Evolutionary conservation across 37 sponge, comb jelly and placozoan genomes (phyloP), one percentile per base, ranked within the genome.

Genomic region (Beroe forskalii): DNA sequence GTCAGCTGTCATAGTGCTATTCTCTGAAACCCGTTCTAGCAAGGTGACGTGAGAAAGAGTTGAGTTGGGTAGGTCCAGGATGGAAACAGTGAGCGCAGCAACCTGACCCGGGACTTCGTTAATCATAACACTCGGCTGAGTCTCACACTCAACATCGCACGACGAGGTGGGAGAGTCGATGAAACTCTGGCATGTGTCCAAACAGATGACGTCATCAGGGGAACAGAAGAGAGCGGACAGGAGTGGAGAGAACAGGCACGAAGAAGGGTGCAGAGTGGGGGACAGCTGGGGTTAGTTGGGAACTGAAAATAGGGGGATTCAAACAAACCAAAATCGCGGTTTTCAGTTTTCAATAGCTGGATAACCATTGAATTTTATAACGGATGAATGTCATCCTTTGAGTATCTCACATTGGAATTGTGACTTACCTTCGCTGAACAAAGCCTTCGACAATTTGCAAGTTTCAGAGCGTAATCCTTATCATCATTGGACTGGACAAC

Each of bases 361-460:
- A n/a, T n/a, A n/a, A n/a, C n/a, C n/a, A n/a, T n/a, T n/a, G n/a
- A n/a, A n/a, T n/a, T n/a, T n/a, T n/a, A n/a, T n/a, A n/a, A n/a
- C n/a, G n/a, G n/a, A n/a, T n/a, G n/a, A n/a, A n/a, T n/a, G n/a
- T n/a, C n/a, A n/a, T n/a, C n/a, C n/a, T n/a, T n/a, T n/a, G n/a
- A n/a, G n/a, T n/a, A n/a, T n/a, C n/a, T n/a, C n/a, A n/a, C n/a
- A n/a, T n/a, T n/a, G n/a, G n/a, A n/a, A n/a, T n/a, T n/a, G n/a
- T n/a, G n/a, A n/a, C n/a, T n/a, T 69, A 69, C 72, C 72, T 69
- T 35, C 1, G 35, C 4, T 33, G 72, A 33, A 36, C 72, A 69
- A 32, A 69, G 17, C 32, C 72, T 1, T 69, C 72, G 27, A 69
- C 72, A 69, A 69, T 28, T 2, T 32, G 38, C 72, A 4, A 27